Evolutionary conservation across 2,888 invertebrate genomes (phyloP), one percentile per base, ranked within the genome.

Genomic region (Archips crataeganus): DNA sequence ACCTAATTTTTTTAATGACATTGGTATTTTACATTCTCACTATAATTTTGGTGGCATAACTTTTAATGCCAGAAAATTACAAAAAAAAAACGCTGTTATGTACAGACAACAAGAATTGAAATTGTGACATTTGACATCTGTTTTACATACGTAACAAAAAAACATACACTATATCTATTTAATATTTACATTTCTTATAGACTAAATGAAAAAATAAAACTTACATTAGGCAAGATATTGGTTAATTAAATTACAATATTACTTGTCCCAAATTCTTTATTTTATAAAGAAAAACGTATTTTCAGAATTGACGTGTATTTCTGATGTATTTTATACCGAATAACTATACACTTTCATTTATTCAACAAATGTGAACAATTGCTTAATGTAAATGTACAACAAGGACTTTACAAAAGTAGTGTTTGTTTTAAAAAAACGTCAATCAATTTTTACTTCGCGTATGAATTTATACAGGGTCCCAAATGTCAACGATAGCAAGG

Each of bases 151-250:
- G 23, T 54, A 54, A 54, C 54, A 15, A 54, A 54, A 15, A 54
- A 54, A n/a, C n/a, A 0, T 49, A 47, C 13, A 13, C 8, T 51
- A 15, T 51, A 15, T 51, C 2, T 8, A 23, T 23, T 51, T 54
- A 23, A 15, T 57, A 57, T 57, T 32, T 32, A 57, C 57, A 57
- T 32, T 32, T 32, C 10, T 32, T 57, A 57, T 10, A 1, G 23
- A 5, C 54, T 54, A 54, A 9, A 54, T 57, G 57, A 57, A 57
- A 57, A 57, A 57, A 32, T 32, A 57, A 57, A 57, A 57, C 57
- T 11, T 32, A 32, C 2, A 11, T 57, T 32, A 57, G 57, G 57
- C 57, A 57, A 57, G 57, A 57, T n/a, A n/a, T 49, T 8, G 5
- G 13, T 23, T 54, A 23, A 2, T n/a, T 49, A 49, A 49, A 32